phyloP scores from a whole-genome alignment of 2,113 vertebrate species.

The Desmodus rotundus region DNA sequence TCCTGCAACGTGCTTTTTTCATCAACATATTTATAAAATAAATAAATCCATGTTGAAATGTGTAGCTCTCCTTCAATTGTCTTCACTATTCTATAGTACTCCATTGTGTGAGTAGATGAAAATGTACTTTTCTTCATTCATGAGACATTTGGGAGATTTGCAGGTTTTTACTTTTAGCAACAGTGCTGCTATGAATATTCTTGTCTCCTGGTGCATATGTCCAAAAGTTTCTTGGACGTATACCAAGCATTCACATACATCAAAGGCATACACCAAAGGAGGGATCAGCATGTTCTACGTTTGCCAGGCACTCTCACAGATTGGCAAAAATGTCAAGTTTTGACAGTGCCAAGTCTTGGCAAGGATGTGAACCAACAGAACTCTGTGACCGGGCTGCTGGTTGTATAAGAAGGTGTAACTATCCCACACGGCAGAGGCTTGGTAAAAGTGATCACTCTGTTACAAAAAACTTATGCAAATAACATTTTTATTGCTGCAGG shows the following conservation, averaged over 20 bases:
- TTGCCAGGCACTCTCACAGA: background rate
- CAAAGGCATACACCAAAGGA: background rate
- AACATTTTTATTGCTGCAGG: background rate
- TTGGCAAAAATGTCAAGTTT: background rate
- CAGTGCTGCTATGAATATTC: background rate
- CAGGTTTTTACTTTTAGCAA: background rate
- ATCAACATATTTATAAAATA: background rate
- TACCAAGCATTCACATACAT: background rate
- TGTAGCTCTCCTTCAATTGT: background rate
- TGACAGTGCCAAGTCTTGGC: background rate
- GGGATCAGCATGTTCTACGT: background rate
- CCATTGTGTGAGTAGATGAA: background rate
- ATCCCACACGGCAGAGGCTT: background rate
- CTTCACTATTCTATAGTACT: background rate
- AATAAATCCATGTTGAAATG: background rate
- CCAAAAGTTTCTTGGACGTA: background rate
- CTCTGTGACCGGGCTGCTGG: background rate
- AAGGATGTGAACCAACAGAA: background rate
- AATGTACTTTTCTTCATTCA: background rate
- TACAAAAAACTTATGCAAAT: background rate
- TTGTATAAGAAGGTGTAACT: background rate
- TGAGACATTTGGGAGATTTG: background rate
- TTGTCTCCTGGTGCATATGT: background rate
- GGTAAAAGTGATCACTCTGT: background rate
- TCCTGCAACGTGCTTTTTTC: background rate